Evolutionary conservation across 2,797 vertebrate genomes (phyloP), one percentile per base, ranked within the genome.

Genomic region (Enteromius viviparus): DNA sequence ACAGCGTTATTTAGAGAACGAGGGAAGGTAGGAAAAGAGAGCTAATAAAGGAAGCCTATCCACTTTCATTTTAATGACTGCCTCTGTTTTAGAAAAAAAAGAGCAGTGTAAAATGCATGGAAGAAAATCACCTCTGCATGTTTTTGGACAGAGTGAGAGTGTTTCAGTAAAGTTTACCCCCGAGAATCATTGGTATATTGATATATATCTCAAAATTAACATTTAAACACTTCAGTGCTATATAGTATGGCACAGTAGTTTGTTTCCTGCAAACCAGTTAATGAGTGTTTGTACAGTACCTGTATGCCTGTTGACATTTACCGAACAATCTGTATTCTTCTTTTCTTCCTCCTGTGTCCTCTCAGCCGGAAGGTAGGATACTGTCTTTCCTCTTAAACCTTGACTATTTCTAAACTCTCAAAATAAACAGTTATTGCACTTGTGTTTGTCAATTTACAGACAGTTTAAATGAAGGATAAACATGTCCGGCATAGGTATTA

Each of bases 341-440:
- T 95, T 90, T 65, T 89, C 92, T 90, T 95, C 87, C 91, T 60
- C 91, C 89, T 94, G 89, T 95, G 93, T 94, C 92, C 94, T 93
- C 93, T 95, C 95, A 97, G 96, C 95, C 92, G 76, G 93, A 95
- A 98, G 97, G 97, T 99, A 98, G 89, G 93, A 94, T 94, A 32
- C 66, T 84, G 77, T 78, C 40, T 75, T 85, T 84, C 68, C 78
- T 79, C 42, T 87, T 49, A 29, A 65, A 68, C 66, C 2, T 40
- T 42, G 5, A 60, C 51, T 79, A 26, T 37, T 70, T 74, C 21
- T 77, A 65, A 82, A 49, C 74, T 75, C 80, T 85, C 26, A 74
- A 71, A 71, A 62, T 53, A 62, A 19, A 40, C n/a, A 15, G 19
- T 26, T 32, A 23, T 37, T 62, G 11, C 49, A n/a, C n/a, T 76